These are phyloP conservation scores for Vipera latastei DNA, from an alignment of 2,797 vertebrate species.

Conservation along the genomic window DNA sequence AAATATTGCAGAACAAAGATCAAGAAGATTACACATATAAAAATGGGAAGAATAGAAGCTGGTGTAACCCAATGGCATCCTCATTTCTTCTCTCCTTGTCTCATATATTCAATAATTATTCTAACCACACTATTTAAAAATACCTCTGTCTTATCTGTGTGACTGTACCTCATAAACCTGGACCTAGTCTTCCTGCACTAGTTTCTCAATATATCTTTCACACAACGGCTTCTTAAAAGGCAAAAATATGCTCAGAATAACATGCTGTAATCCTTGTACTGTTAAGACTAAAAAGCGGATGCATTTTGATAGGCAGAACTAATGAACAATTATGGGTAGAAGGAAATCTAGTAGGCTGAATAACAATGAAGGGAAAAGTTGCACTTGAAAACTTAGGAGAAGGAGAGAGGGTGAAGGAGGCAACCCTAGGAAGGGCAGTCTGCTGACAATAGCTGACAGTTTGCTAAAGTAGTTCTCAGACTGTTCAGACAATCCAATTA, in stretches of 20 bases:
- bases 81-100: background rate
- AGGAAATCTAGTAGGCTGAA: conserved; percentile 44
- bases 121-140: background rate
- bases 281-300: conserved; percentile 51
- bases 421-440: conserved; percentile 35
- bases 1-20: background rate
- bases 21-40: background rate
- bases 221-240: conserved; percentile 38
- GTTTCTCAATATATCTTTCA: conserved; percentile 17
- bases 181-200: conserved; percentile 12
- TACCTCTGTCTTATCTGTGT: background rate
- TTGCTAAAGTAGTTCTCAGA: conserved; percentile 32
- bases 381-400: conserved; percentile 27
- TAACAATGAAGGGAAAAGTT: conserved; percentile 50
- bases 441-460: conserved; percentile 12
- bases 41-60: background rate
- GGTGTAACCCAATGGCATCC: background rate
- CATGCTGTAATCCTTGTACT: conserved; percentile 41
- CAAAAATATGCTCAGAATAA: conserved; percentile 26
- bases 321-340: conserved; percentile 60
- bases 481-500: conserved; percentile 34
- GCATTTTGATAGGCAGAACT: conserved; percentile 34
- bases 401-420: background rate
- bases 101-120: conserved; percentile 1
- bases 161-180: conserved; percentile 19